A percentile compares a stretch with the other conserved stretches of the same genome.
Evolutionary conservation across 2,888 invertebrate genomes (phyloP).

Genomic region (Seira sanloemensis): DNA sequence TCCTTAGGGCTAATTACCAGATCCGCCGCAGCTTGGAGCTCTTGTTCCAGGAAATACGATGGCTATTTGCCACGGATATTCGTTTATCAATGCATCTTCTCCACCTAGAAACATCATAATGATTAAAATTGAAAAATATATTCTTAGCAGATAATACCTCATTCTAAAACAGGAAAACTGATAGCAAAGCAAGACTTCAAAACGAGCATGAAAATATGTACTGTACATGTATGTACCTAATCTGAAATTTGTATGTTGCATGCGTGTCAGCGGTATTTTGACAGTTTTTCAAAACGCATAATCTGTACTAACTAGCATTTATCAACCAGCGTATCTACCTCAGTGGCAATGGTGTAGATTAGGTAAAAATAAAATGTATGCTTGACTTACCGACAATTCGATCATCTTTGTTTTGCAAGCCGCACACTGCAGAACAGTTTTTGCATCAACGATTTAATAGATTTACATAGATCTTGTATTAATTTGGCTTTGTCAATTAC

Average conservation of each 20-base stretch:
- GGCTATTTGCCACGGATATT: slow-evolving; percentile 71
- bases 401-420: slow-evolving; percentile 64
- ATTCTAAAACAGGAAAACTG: no score
- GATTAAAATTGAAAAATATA: no score
- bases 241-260: background rate
- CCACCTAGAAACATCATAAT: slow-evolving; percentile 51
- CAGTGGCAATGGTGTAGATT: no score
- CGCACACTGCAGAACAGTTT: slow-evolving; percentile 67
- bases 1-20: background rate
- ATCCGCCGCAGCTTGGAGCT: slow-evolving; percentile 55
- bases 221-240: no score
- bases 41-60: slow-evolving; percentile 64
- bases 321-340: no score
- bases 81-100: slow-evolving; percentile 63
- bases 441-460: background rate
- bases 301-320: no score
- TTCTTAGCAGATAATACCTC: no score
- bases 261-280: background rate
- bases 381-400: slow-evolving; percentile 63
- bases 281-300: no score
- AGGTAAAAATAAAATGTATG: background rate
- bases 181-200: no score
- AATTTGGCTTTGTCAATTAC: background rate
- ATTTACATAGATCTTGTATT: background rate
- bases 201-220: no score